A percentile compares a stretch with the other conserved stretches of the same genome.
phyloP scores from a whole-genome alignment of 2,888 invertebrate species.

The Xestia ashworthii region DNA sequence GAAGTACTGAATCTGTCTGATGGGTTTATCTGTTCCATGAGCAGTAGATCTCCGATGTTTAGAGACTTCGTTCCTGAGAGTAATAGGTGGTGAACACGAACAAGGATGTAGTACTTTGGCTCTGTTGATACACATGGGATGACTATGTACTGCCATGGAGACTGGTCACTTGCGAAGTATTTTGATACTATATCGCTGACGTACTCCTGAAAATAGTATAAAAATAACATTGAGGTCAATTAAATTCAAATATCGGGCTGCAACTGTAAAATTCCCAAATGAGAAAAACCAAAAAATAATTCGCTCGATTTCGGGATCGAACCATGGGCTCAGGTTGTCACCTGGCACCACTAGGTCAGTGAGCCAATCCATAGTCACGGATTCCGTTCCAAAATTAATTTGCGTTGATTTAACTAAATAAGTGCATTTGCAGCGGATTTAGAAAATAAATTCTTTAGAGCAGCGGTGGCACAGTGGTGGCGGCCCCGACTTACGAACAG shows the following conservation, averaged over 20 bases:
- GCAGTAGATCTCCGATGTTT: conserved; percentile 94
- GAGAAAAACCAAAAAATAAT: neutral
- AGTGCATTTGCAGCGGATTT: conserved; percentile 25
- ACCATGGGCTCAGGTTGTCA: too few species aligned
- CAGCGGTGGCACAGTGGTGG: too few species aligned
- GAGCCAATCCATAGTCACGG: neutral
- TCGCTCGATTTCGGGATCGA: neutral
- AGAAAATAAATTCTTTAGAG: neutral
- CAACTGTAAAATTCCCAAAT: neutral
- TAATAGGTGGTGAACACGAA: conserved; percentile 94
- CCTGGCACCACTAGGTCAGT: neutral
- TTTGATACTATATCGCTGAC: conserved; percentile 95
- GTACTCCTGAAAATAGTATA: conserved; percentile 91
- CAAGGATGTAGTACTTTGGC: conserved; percentile 92
- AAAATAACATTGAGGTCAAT: neutral
- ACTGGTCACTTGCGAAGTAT: conserved; percentile 93
- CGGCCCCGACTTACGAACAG: too few species aligned
- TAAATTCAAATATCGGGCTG: neutral
- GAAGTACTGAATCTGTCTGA: conserved; percentile 78
- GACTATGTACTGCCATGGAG: conserved; percentile 95
- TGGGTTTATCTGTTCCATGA: conserved; percentile 88
- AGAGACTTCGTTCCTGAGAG: conserved; percentile 93
- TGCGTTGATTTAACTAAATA: neutral
- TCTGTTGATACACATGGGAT: conserved; percentile 91
- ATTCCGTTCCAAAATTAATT: neutral